Evolutionary conservation across 2,888 invertebrate genomes (phyloP).

Genomic region (Yponomeuta sedellus): DNA sequence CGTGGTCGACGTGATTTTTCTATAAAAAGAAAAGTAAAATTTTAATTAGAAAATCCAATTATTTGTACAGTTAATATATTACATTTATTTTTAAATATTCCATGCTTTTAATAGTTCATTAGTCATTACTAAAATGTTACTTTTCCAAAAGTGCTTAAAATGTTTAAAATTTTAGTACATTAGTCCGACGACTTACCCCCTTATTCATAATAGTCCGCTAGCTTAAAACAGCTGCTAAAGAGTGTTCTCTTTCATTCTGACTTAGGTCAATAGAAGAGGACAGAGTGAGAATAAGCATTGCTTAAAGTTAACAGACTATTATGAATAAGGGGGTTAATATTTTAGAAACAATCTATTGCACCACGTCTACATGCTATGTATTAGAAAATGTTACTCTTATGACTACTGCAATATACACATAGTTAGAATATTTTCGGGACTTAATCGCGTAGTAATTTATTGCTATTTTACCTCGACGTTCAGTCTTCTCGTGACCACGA

Average conservation of each 20-base stretch:
- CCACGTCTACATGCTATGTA: slow-evolving; percentile 3
- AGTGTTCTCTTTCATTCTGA: too few species aligned
- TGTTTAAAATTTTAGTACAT: slow-evolving; percentile 4
- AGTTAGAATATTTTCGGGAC: too few species aligned
- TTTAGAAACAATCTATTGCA: too few species aligned
- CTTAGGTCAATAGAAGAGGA: too few species aligned
- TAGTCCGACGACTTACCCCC: background rate
- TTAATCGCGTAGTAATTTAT: too few species aligned
- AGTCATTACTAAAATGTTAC: slow-evolving; percentile 1
- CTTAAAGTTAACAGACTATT: too few species aligned
- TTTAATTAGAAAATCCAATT: background rate
- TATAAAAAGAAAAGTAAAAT: slow-evolving; percentile 8
- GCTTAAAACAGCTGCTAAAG: too few species aligned
- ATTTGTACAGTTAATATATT: background rate
- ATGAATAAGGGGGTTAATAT: too few species aligned
- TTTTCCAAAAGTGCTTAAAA: background rate
- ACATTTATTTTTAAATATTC: background rate
- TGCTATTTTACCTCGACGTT: too few species aligned
- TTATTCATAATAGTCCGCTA: too few species aligned
- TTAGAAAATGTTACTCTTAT: slow-evolving; percentile 3
- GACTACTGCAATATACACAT: slow-evolving; percentile 4
- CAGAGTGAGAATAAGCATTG: too few species aligned
- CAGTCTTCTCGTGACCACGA: too few species aligned
- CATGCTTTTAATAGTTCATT: background rate
- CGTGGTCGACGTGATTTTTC: slow-evolving; percentile 11